phyloP scores from a whole-genome alignment of 2,113 vertebrate species.

The Leucoraja erinaceus region DNA sequence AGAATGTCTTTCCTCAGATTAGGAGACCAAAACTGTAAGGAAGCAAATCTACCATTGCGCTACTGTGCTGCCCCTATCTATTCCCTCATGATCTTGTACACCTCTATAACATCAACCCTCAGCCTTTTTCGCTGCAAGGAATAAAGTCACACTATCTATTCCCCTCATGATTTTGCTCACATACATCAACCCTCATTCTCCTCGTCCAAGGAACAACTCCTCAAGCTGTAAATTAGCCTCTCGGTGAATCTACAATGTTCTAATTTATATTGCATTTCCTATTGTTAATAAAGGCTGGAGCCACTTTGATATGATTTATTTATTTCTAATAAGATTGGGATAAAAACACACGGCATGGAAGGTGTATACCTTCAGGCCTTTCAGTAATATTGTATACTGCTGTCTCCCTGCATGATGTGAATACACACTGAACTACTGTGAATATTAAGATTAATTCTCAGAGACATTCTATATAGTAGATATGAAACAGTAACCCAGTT shows the following conservation, averaged over 20 bases:
- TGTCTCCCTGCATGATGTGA: background rate
- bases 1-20: no score
- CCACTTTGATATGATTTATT: slow-evolving; percentile 24
- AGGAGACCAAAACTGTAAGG: no score
- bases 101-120: no score
- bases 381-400: background rate
- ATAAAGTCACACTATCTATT: no score
- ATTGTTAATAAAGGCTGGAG: background rate
- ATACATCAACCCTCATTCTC: no score
- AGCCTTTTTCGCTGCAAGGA: no score
- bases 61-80: no score
- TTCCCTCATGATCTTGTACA: no score
- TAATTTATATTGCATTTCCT: background rate
- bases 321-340: slow-evolving; percentile 21
- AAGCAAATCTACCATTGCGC: no score
- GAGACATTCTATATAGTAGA: background rate
- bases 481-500: background rate
- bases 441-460: background rate
- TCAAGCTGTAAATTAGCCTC: background rate
- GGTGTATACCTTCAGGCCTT: background rate
- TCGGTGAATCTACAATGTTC: background rate
- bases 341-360: background rate
- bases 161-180: no score
- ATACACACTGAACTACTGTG: background rate
- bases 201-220: background rate